These are phyloP conservation scores for Phaethon lepturus DNA, from an alignment of 2,113 vertebrate genomes.

Conservation along the genomic window DNA sequence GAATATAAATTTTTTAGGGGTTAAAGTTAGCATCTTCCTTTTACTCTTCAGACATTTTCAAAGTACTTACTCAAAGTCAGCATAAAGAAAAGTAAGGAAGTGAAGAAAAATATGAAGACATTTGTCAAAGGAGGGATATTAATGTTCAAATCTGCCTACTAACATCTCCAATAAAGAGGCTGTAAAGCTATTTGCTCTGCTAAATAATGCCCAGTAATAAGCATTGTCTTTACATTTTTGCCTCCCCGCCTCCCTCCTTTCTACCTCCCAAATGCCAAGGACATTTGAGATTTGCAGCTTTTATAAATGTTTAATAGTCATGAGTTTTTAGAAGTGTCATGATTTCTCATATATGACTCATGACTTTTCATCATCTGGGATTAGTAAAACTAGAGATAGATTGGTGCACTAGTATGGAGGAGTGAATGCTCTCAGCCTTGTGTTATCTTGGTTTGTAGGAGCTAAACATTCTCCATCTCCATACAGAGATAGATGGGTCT, in stretches of 20 bases:
- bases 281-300: not conserved
- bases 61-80: not conserved
- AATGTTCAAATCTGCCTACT: not conserved
- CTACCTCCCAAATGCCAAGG: not conserved
- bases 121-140: not conserved
- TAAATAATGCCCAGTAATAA: not conserved
- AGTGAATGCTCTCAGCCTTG: not conserved
- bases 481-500: not conserved
- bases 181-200: not conserved
- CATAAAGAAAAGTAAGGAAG: not conserved
- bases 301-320: not conserved
- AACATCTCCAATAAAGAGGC: not conserved
- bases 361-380: not conserved
- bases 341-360: not conserved
- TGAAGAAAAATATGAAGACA: not conserved
- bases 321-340: not conserved
- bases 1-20: not conserved
- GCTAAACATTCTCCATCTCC: not conserved
- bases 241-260: not conserved
- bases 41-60: not conserved
- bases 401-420: not conserved
- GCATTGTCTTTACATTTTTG: not conserved
- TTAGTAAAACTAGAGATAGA: not conserved
- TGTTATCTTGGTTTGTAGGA: not conserved
- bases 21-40: not conserved